Evolutionary conservation across 2,888 invertebrate genomes (phyloP).

Genomic region (Abscondita cerata): DNA sequence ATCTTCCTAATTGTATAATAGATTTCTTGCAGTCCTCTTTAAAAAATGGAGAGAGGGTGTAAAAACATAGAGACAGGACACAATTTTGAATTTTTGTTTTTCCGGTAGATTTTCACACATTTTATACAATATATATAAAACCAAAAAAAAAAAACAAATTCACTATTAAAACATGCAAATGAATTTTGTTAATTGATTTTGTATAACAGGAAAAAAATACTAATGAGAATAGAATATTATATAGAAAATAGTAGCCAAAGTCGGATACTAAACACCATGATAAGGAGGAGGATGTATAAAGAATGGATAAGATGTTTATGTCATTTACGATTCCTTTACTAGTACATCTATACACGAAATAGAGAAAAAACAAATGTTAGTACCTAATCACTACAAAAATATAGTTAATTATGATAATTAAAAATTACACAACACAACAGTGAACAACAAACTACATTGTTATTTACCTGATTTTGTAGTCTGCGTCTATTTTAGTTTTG

Average conservation of each 20-base stretch:
- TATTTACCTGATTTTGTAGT: constrained; percentile 62
- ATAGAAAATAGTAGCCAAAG: constrained; percentile 37
- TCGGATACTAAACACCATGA: constrained; percentile 44
- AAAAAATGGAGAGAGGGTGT: constrained; percentile 38
- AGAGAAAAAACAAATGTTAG: constrained; percentile 16
- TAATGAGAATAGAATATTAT: constrained; percentile 40
- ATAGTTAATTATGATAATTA: not conserved
- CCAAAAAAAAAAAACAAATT: constrained; percentile 4
- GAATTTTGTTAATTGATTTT: constrained; percentile 23
- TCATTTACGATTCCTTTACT: constrained; percentile 43
- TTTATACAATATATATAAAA: not conserved
- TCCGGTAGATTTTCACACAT: not conserved
- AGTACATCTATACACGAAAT: constrained; percentile 46
- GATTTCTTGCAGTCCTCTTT: constrained; percentile 61
- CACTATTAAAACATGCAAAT: constrained; percentile 20
- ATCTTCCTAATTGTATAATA: constrained; percentile 50
- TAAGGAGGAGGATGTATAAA: constrained; percentile 44
- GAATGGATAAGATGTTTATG: constrained; percentile 42
- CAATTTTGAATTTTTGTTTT: constrained; percentile 35
- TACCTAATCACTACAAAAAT: not conserved
- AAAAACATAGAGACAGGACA: not conserved
- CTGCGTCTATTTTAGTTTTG: constrained; percentile 53
- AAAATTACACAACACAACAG: too few relatives aligned
- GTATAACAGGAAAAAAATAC: constrained; percentile 28
- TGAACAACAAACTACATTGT: too few relatives aligned